phyloP scores from a whole-genome alignment of 2,797 vertebrate species.

The Sebastes jordani region DNA sequence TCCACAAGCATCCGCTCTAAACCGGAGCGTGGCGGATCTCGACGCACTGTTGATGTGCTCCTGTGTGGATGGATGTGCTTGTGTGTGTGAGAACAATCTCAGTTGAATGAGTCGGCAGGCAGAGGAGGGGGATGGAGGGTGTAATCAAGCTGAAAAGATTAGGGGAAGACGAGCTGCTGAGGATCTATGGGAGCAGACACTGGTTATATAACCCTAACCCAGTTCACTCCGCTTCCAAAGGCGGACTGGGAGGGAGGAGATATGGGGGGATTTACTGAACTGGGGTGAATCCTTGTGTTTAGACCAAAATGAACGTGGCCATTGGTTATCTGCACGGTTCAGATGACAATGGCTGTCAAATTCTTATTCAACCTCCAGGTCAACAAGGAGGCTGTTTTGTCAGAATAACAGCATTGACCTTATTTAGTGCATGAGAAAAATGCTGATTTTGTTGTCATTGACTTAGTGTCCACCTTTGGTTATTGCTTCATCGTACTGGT shows the following conservation, averaged over 20 bases:
- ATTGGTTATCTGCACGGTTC: constrained; percentile 11
- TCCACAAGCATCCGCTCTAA: constrained; percentile 61
- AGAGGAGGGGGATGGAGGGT: constrained; percentile 61
- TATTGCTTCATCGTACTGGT: background rate
- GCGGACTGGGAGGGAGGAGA: constrained; percentile 35
- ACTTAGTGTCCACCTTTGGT: background rate
- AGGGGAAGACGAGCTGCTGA: constrained; percentile 77
- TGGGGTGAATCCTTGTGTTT: constrained; percentile 42
- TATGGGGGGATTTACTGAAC: constrained; percentile 14
- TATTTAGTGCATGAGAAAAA: background rate
- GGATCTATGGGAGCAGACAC: constrained; percentile 77
- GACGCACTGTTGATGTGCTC: constrained; percentile 33
- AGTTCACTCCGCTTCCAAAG: constrained; percentile 64
- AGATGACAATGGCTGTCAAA: constrained; percentile 18
- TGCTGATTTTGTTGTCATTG: background rate
- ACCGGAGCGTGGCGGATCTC: constrained; percentile 72
- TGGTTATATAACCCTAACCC: constrained; percentile 80
- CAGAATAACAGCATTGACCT: background rate
- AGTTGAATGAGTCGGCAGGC: constrained; percentile 60
- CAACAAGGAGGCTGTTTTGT: background rate
- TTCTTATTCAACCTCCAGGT: constrained; percentile 5
- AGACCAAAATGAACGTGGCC: constrained; percentile 32
- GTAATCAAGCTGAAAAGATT: constrained; percentile 84
- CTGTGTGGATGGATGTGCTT: constrained; percentile 32
- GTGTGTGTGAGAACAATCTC: constrained; percentile 51